Evolutionary conservation across 2,888 invertebrate genomes (phyloP).

Genomic region (Anthophora plumipes): DNA sequence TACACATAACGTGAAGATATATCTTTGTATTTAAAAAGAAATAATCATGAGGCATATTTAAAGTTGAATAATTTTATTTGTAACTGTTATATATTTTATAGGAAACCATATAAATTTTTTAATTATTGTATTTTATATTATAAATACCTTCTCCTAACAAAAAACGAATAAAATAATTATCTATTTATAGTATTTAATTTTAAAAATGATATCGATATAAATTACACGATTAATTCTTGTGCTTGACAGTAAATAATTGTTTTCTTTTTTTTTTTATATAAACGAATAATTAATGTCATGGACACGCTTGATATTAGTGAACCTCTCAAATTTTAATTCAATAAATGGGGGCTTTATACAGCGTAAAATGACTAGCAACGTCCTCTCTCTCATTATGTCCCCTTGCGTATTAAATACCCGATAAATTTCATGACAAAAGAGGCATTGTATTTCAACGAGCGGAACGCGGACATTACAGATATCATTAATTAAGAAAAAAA

Average conservation of each 20-base stretch:
- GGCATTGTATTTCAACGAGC: too few relatives aligned
- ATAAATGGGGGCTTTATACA: not conserved
- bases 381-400: not conserved
- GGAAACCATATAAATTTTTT: too few relatives aligned
- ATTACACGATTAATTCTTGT: not conserved
- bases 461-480: too few relatives aligned
- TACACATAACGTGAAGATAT: too few relatives aligned
- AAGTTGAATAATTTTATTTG: too few relatives aligned
- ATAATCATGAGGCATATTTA: too few relatives aligned
- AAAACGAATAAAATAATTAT: not conserved
- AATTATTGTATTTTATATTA: too few relatives aligned
- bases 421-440: not conserved
- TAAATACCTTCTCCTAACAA: not conserved
- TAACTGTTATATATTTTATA: too few relatives aligned
- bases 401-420: not conserved
- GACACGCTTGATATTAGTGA: not conserved
- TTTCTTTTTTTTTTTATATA: too few relatives aligned
- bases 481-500: too few relatives aligned
- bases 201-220: not conserved
- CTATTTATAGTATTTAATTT: too few relatives aligned
- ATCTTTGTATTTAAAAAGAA: too few relatives aligned
- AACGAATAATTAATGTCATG: not conserved
- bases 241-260: not conserved
- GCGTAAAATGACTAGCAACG: not conserved
- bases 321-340: not conserved